A percentile compares a stretch with the other conserved stretches of the same genome.
Conservation (phyloP, 1,140 invertebrate genomes). For the Lamellibrachia luymesi region DNA sequence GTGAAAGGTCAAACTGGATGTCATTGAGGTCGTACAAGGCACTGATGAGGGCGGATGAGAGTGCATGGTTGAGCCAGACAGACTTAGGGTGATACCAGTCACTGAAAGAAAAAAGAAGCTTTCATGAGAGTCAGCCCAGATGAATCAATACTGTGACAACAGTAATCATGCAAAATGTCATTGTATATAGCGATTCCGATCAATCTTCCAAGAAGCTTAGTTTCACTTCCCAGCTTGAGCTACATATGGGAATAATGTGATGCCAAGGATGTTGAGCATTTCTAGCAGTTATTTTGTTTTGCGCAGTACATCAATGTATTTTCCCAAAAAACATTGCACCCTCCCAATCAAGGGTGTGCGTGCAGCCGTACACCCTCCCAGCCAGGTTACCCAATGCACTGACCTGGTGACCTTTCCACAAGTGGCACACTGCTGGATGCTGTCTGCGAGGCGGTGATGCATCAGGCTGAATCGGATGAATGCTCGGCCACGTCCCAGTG, state of each 20-base stretch:
- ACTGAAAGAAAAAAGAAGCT: neutral
- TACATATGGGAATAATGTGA: too few species aligned
- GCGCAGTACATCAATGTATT: too few species aligned
- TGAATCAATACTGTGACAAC: neutral
- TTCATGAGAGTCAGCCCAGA: neutral
- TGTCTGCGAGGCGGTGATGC: conserved; percentile 58
- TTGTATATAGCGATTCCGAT: too few species aligned
- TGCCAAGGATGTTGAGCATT: too few species aligned
- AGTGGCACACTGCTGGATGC: conserved; percentile 54
- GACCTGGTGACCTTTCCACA: conserved; percentile 53
- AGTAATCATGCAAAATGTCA: too few species aligned
- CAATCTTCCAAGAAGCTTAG: too few species aligned
- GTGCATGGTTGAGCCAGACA: conserved; percentile 45
- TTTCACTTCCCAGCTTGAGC: too few species aligned
- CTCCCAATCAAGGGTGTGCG: neutral
- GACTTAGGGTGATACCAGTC: conserved; percentile 49
- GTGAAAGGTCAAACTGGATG: conserved; percentile 58
- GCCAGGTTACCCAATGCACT: neutral
- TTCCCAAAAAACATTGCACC: neutral
- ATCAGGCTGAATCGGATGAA: conserved; percentile 58
- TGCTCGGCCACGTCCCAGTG: conserved; percentile 54
- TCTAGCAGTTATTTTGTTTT: too few species aligned
- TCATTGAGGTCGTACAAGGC: conserved; percentile 59
- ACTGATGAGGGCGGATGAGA: conserved; percentile 43
- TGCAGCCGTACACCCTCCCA: too few species aligned